Evolutionary conservation across 2,113 vertebrate species (phyloP).

Genomic region (Gadus macrocephalus): DNA sequence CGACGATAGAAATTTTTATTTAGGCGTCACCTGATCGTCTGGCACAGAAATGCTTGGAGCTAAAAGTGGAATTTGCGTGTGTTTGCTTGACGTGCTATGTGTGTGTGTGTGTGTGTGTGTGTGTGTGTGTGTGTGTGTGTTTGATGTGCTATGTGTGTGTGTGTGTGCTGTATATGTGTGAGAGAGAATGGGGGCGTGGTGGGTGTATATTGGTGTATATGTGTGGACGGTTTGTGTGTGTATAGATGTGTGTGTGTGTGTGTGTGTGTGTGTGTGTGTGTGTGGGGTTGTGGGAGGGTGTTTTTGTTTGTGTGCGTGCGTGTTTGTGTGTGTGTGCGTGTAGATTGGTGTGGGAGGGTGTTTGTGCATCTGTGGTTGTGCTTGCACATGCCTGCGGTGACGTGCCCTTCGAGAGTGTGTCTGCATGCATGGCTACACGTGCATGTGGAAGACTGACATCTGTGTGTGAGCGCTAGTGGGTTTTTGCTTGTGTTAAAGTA

Average conservation of each 20-base stretch:
- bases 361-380: background rate
- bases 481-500: background rate
- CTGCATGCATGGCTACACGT: background rate
- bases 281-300: background rate
- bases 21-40: constrained; percentile 6
- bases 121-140: background rate
- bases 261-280: background rate
- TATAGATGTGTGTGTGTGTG: background rate
- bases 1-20: constrained; percentile 7
- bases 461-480: background rate
- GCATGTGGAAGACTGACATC: background rate
- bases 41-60: constrained; percentile 7
- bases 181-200: background rate
- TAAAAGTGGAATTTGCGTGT: constrained; percentile 1
- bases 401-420: background rate
- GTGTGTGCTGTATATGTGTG: background rate
- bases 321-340: background rate
- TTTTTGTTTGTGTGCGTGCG: background rate
- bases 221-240: background rate
- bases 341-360: background rate
- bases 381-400: background rate
- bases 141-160: background rate
- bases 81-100: background rate
- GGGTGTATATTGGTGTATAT: background rate
- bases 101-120: constrained; percentile 6